phyloP scores from a whole-genome alignment of 2,113 vertebrate genomes.

The Myanophis thanlyinensis region DNA sequence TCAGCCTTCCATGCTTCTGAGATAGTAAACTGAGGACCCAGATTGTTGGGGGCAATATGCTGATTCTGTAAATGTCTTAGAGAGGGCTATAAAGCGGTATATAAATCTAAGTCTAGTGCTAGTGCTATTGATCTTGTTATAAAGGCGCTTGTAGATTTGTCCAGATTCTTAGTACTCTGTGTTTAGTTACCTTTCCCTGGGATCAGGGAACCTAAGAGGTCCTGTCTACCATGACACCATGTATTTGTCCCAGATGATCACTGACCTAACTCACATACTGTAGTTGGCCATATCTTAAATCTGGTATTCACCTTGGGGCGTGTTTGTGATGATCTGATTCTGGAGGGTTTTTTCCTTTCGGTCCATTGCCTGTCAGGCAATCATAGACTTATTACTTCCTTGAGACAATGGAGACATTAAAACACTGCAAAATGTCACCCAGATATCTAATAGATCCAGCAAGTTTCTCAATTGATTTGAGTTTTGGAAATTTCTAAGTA shows the following conservation, averaged over 20 bases:
- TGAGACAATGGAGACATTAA: neutral
- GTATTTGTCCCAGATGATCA: neutral
- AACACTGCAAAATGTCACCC: neutral
- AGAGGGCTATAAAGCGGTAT: no score
- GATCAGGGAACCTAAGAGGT: neutral
- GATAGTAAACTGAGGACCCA: no score
- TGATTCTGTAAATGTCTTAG: no score
- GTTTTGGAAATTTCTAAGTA: neutral
- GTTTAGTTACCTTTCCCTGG: neutral
- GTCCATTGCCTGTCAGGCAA: no score
- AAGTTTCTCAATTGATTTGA: neutral
- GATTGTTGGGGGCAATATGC: no score
- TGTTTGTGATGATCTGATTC: neutral
- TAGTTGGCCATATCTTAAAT: neutral
- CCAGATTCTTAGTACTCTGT: neutral
- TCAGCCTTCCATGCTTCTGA: no score
- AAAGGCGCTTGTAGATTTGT: neutral
- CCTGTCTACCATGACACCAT: neutral
- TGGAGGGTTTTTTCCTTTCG: neutral
- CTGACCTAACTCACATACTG: neutral
- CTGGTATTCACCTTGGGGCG: neutral
- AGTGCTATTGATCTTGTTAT: neutral
- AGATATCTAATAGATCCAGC: neutral
- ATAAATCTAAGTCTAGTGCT: no score
- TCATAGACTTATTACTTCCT: neutral